Evolutionary conservation across 2,888 invertebrate species (phyloP), one percentile per base, ranked within the genome.

Genomic region (Embidobia sp.): DNA sequence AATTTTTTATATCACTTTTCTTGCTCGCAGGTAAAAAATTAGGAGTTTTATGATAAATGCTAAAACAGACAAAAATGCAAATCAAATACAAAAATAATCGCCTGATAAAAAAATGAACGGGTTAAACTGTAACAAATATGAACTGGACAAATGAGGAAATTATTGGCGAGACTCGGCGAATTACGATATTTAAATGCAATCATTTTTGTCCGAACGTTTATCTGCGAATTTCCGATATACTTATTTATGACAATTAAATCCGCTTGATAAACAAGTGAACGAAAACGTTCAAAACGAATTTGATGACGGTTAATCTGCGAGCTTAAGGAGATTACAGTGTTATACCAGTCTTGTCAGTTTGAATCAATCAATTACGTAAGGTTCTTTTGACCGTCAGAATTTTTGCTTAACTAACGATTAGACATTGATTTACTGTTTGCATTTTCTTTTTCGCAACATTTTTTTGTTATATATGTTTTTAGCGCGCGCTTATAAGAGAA

Each of bases 291-390:
- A 42, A 55, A 64, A 57, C 29, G 42, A 63, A 42, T 42, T 57
- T 49, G 64, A 73, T 40, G 55, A 57, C 35, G 73, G 48, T 72
- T 63, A 73, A 64, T 73, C 64, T 64, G 46, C 19, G 18, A 57
- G 73, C 73, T 73, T 57, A 40, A 64, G 57, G 57, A 57, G 73
- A 73, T 73, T 73, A 73, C 13, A 51, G 13, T 13, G 35, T 55
- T 64, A 55, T 53, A 66, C 53, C 44, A 44, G 33, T 37, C 73
- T 73, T 73, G 57, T 64, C 64, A 57, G 57, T 49, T 31, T 35
- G 42, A 64, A 42, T 40, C 64, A 57, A 64, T 64, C 64, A 73
- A 73, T 73, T 73, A 73, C 49, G 49, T 42, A 49, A 49, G 49
- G 57, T 72, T 73, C 64, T 64, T 73, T 64, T 57, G 57, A 40